These are phyloP conservation scores for Maconellicoccus hirsutus DNA, from an alignment of 1,140 invertebrate genomes.

Conservation along the genomic window DNA sequence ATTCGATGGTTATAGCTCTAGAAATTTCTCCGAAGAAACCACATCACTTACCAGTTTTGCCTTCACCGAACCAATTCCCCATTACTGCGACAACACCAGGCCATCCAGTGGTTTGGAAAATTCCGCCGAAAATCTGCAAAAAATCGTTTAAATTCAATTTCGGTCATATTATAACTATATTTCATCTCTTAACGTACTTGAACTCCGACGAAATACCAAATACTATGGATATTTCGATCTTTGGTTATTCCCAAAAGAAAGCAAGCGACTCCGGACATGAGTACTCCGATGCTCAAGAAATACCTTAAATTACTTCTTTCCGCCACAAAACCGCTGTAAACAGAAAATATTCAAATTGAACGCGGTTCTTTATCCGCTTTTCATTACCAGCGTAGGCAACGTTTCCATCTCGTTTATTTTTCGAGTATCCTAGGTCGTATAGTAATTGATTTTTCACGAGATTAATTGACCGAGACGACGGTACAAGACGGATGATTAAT, in stretches of 20 bases:
- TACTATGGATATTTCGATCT: slow-evolving; percentile 66
- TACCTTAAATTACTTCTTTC: slow-evolving; percentile 84
- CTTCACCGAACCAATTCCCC: slow-evolving; percentile 91
- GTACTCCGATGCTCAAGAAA: slow-evolving; percentile 81
- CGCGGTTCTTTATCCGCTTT: too few species aligned
- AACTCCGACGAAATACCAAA: slow-evolving; percentile 74
- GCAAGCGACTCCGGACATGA: slow-evolving; percentile 73
- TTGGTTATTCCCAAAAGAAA: slow-evolving; percentile 83
- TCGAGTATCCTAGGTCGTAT: too few species aligned
- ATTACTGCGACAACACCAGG: slow-evolving; percentile 86
- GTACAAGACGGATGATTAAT: too few species aligned
- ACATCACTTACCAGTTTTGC: slow-evolving; percentile 48
- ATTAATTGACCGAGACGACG: too few species aligned
- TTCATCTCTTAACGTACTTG: slow-evolving; percentile 47
- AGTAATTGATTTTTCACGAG: too few species aligned
- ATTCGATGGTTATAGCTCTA: too few species aligned
- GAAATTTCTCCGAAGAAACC: not conserved
- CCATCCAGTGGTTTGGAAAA: slow-evolving; percentile 85
- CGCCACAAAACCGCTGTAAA: slow-evolving; percentile 69
- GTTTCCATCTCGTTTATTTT: too few species aligned
- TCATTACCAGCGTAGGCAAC: too few species aligned
- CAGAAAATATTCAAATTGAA: slow-evolving; percentile 11
- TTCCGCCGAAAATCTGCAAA: slow-evolving; percentile 59
- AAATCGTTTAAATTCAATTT: slow-evolving; percentile 26
- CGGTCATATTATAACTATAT: not conserved